phyloP scores from a whole-genome alignment of 2,113 vertebrate species.

The Artemisiospiza belli region DNA sequence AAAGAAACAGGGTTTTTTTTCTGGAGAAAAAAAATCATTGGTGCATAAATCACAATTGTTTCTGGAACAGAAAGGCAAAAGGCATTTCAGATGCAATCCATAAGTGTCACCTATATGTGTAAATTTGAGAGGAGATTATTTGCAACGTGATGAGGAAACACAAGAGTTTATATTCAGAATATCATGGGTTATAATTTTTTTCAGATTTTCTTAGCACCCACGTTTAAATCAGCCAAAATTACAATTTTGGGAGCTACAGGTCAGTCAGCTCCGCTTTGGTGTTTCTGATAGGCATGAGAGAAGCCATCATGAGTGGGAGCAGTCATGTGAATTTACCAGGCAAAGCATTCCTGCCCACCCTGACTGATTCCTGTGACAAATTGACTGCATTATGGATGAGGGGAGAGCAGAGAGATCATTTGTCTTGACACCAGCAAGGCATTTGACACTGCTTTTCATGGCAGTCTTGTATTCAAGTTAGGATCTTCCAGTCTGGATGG shows the following conservation, averaged over 20 bases:
- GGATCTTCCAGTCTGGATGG: not conserved
- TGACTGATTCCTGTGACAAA: not conserved
- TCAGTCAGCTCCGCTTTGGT: not conserved
- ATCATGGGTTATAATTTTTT: fast-evolving
- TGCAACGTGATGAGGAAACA: not conserved
- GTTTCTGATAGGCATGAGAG: not conserved
- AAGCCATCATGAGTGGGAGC: not conserved
- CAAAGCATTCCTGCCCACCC: not conserved
- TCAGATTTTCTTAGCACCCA: not conserved
- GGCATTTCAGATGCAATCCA: not conserved
- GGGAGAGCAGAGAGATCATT: not conserved
- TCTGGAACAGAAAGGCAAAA: not conserved
- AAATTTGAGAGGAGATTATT: not conserved
- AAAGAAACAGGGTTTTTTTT: not conserved
- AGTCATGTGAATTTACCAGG: not conserved
- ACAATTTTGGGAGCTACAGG: not conserved
- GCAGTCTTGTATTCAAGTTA: not conserved
- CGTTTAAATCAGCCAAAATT: not conserved
- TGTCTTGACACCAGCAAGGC: not conserved
- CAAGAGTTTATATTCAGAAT: not conserved
- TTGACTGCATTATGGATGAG: not conserved
- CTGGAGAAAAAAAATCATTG: not conserved
- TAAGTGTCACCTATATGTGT: fast-evolving
- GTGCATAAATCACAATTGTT: not conserved
- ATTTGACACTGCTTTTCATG: not conserved